Conservation (phyloP, 2,888 invertebrate genomes). For the Pammene fasciana region DNA sequence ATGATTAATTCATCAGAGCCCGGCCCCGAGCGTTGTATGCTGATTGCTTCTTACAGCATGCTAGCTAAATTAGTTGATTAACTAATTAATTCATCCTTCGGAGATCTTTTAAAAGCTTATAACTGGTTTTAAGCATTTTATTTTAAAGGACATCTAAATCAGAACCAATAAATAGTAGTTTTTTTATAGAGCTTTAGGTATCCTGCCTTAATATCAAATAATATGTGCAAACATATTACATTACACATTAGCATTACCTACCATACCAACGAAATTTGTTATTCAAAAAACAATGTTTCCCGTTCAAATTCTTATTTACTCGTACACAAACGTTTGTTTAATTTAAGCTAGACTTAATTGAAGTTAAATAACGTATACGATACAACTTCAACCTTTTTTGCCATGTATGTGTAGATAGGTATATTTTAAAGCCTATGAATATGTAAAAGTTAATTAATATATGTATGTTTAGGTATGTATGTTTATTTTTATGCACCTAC, state of each 20-base stretch:
- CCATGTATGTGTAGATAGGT: too few species aligned
- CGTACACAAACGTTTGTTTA: background rate
- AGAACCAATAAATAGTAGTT: too few species aligned
- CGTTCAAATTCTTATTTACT: background rate
- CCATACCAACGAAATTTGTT: background rate
- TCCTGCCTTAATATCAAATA: too few species aligned
- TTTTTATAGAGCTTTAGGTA: too few species aligned
- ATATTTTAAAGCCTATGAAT: too few species aligned
- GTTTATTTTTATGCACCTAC: too few species aligned
- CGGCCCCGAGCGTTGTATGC: slow-evolving; percentile 1
- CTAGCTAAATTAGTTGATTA: slow-evolving; percentile 24
- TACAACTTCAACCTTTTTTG: too few species aligned
- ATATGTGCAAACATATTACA: too few species aligned
- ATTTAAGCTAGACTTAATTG: slow-evolving; percentile 1
- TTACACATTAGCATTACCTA: too few species aligned
- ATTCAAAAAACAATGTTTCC: slow-evolving; percentile 4
- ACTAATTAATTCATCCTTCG: background rate
- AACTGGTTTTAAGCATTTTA: background rate
- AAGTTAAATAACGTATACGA: background rate
- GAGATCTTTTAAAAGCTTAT: background rate
- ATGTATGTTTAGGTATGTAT: too few species aligned
- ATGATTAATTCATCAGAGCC: slow-evolving; percentile 50
- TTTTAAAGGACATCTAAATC: too few species aligned
- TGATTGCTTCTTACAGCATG: slow-evolving; percentile 30
- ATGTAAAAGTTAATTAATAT: too few species aligned